Evolutionary conservation across 2,888 invertebrate species (phyloP).

Genomic region (Halictus ligatus): DNA sequence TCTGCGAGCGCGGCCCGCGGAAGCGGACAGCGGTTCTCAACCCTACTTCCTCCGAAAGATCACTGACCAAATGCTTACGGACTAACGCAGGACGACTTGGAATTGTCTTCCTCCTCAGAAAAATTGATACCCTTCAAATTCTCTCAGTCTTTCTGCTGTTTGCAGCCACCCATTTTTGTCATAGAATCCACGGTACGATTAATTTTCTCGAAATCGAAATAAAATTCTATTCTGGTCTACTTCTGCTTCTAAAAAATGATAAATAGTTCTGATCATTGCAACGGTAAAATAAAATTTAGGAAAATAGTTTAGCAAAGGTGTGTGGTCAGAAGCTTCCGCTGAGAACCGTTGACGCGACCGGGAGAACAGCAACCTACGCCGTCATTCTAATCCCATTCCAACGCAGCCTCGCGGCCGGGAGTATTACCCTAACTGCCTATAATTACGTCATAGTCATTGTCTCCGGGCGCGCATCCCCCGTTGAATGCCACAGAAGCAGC

Average conservation of each 20-base stretch:
- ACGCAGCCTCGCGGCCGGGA: conserved; percentile 73
- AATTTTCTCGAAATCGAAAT: no score
- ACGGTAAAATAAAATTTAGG: no score
- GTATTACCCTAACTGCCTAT: conserved; percentile 81
- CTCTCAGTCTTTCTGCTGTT: no score
- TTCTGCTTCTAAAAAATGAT: no score
- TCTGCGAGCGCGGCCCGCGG: conserved; percentile 36
- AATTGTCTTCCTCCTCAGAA: no score
- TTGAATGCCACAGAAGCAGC: conserved; percentile 62
- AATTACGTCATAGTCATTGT: conserved; percentile 82
- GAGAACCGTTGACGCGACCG: conserved; percentile 25
- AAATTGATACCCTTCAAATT: no score
- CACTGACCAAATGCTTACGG: not conserved
- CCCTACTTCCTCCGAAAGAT: not conserved
- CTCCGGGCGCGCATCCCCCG: conserved; percentile 68
- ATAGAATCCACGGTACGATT: no score
- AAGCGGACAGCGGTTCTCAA: conserved; percentile 37
- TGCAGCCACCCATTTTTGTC: no score
- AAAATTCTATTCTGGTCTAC: no score
- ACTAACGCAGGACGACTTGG: no score
- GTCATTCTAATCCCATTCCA: conserved; percentile 70
- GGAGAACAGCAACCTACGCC: conserved; percentile 1
- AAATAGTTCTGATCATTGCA: no score
- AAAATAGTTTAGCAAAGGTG: no score
- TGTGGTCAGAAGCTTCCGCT: not conserved